Conservation (phyloP, 53 echinoderm and acorn worm genomes). For the Temnopleurus reevesii region DNA sequence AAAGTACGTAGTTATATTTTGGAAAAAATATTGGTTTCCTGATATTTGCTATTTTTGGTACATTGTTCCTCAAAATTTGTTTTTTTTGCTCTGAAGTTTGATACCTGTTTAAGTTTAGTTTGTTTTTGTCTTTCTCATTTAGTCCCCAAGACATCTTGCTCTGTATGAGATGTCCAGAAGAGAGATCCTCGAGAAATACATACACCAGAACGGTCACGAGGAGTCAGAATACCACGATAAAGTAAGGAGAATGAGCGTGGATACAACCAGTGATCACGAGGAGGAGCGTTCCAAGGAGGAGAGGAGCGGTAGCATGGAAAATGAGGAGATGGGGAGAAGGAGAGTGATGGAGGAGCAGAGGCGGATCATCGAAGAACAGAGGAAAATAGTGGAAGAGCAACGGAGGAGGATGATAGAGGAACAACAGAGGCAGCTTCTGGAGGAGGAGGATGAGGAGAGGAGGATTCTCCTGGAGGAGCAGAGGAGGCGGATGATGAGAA, state of each 20-base stretch:
- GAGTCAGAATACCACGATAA: constrained; percentile 28
- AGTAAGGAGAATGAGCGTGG: constrained; percentile 45
- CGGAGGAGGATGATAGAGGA: constrained; percentile 46
- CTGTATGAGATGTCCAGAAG: constrained; percentile 46
- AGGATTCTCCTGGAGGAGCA: constrained; percentile 19
- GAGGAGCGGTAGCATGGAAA: neutral
- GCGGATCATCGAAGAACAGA: constrained; percentile 51
- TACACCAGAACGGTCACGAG: constrained; percentile 49
- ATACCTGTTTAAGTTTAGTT: neutral
- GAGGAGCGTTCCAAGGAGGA: neutral
- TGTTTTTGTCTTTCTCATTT: neutral
- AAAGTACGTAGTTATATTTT: neutral
- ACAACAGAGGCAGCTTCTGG: constrained; percentile 39
- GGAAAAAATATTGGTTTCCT: neutral
- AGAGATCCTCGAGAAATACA: constrained; percentile 44
- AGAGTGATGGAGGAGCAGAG: constrained; percentile 56
- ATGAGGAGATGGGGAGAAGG: constrained; percentile 16
- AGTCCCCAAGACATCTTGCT: constrained; percentile 50
- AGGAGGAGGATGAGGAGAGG: constrained; percentile 52
- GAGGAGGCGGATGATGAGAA: constrained; percentile 23
- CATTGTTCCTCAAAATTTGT: neutral
- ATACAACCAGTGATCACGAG: constrained; percentile 25
- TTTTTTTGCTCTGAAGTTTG: neutral
- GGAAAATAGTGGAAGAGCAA: constrained; percentile 49
- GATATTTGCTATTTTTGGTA: neutral